phyloP scores from a whole-genome alignment of 2,113 vertebrate species.

The Elgaria multicarinata region DNA sequence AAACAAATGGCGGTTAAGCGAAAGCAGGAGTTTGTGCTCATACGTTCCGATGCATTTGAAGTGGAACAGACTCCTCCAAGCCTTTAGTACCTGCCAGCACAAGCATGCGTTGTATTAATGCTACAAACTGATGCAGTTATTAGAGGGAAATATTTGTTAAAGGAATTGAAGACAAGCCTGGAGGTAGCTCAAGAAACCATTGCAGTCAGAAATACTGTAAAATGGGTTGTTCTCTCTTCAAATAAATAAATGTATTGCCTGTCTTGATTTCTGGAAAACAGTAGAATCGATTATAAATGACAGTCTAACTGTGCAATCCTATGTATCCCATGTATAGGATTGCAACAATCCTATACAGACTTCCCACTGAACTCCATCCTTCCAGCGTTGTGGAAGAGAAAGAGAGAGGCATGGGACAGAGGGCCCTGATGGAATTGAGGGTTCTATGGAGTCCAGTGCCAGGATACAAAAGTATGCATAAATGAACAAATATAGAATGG shows the following conservation, averaged over 20 bases:
- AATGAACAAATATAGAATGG: not conserved
- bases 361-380: too few relatives aligned
- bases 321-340: not conserved
- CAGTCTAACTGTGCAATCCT: not conserved
- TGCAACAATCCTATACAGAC: not conserved
- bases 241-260: not conserved
- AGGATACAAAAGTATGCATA: not conserved
- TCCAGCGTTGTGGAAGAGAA: too few relatives aligned
- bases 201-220: conserved; percentile 61
- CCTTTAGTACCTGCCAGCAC: not conserved
- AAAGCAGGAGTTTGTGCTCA: not conserved
- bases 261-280: not conserved
- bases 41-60: not conserved
- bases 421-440: not conserved
- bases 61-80: not conserved
- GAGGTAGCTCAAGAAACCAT: conserved; percentile 29
- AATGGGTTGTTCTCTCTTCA: conserved; percentile 63
- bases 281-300: not conserved
- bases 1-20: not conserved
- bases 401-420: not conserved
- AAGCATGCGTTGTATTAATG: conserved; percentile 32
- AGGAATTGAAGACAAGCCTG: conserved; percentile 55
- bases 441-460: not conserved
- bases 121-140: conserved; percentile 54
- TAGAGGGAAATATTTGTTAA: conserved; percentile 60